Evolutionary conservation across 1,140 invertebrate genomes (phyloP), one percentile per base, ranked within the genome.

Genomic region (Atta cephalotes): DNA sequence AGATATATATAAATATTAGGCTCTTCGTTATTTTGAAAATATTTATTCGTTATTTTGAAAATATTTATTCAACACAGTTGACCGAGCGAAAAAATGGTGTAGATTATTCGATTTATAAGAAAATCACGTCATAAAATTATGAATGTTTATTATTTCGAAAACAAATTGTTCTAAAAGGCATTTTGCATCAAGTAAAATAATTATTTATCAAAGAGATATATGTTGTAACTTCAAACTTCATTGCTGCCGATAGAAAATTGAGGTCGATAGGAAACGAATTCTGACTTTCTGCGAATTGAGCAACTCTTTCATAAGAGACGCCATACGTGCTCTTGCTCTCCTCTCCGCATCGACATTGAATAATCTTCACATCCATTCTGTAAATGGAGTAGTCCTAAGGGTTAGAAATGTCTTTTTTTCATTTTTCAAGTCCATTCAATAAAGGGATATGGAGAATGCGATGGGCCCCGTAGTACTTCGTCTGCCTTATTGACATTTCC

Each of bases 401-500:
- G 70, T 84, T 74, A 74, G 80, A 76, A 84, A 84, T 62, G 70
- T 12, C 65, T 51, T 35, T 35, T 80, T 76, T 84, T 84, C 70
- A 84, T 84, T 84, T 84, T 74, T 84, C 58, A 62, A 84, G 28
- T 84, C 70, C 51, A 76, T 84, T 84, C 56, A 84, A 84, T 84
- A 84, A 84, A 76, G 45, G 56, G 28, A 84, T 84, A 84, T 84
- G 80, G 39, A 81, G 79, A 71, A 81, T 58, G 79, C 65, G 62
- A 70, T 68, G 63, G 63, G 80, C 25, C 45, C 39, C 56, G 56
- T 63, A 60, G 68, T 74, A 63, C 70, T 76, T 76, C 80, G 56
- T 84, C 80, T 84, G 70, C 80, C 56, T 84, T 84, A 84, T 84
- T 84, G 80, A 84, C 80, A 53, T 84, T 84, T 84, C 80, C 70